These are phyloP conservation scores for Bubo scandiacus DNA, from an alignment of 2,113 vertebrate genomes.

Conservation along the genomic window DNA sequence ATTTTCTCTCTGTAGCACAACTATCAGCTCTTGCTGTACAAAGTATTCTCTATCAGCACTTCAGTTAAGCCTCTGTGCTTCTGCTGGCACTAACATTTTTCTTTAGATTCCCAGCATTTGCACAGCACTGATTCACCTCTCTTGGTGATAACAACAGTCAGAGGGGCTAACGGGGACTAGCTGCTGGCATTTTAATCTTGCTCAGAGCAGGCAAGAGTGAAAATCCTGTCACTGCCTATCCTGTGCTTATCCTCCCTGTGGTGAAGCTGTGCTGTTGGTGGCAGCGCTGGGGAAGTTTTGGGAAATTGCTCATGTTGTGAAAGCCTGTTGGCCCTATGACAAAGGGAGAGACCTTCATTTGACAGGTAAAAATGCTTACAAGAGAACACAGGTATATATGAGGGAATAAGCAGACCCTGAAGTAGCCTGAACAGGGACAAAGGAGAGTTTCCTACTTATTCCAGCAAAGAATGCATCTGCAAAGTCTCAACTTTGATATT, in stretches of 20 bases:
- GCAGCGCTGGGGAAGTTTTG: neutral
- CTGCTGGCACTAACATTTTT: slow-evolving; percentile 48
- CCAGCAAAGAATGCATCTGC: neutral
- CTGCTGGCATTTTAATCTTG: slow-evolving; percentile 56
- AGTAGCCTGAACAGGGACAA: neutral
- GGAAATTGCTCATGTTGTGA: neutral
- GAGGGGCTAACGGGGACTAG: slow-evolving; percentile 25
- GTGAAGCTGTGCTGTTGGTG: neutral
- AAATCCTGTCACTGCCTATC: neutral
- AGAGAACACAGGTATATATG: slow-evolving; percentile 29
- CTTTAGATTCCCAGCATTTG: slow-evolving; percentile 45
- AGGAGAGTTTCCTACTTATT: neutral
- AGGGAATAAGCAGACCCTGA: slow-evolving; percentile 36
- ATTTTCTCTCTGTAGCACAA: slow-evolving; percentile 44
- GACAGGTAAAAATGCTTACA: slow-evolving; percentile 63
- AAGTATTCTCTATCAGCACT: slow-evolving; percentile 66
- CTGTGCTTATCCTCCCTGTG: neutral
- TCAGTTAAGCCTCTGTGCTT: slow-evolving; percentile 63
- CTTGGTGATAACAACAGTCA: slow-evolving; percentile 43
- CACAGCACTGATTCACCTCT: slow-evolving; percentile 50
- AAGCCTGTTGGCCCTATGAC: slow-evolving; percentile 58
- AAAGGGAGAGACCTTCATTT: slow-evolving; percentile 60
- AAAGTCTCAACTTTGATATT: slow-evolving; percentile 14
- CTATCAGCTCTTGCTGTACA: slow-evolving; percentile 52
- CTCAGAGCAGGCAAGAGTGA: slow-evolving; percentile 1